Percentiles rank a stretch among this genome's conserved stretches.
These are phyloP conservation scores for Trichonephila inaurata DNA, from an alignment of 1,140 invertebrate genomes.

Conservation along the genomic window DNA sequence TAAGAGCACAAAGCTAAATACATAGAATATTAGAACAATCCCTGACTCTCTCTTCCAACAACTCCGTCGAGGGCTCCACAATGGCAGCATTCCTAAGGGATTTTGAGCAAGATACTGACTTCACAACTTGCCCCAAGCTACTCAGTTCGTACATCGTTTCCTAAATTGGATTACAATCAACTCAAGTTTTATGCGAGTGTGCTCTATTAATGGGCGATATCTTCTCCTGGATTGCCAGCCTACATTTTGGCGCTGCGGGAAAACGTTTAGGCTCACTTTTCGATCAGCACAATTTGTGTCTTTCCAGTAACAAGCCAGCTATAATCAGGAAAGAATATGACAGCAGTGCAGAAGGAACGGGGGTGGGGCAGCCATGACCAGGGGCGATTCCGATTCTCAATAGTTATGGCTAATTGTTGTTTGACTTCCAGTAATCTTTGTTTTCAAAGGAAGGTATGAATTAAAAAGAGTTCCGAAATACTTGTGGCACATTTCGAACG, in stretches of 20 bases:
- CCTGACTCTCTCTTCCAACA: slow-evolving; percentile 48
- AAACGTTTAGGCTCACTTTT: slow-evolving; percentile 74
- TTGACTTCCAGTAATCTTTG: slow-evolving; percentile 70
- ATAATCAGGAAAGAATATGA: slow-evolving; percentile 72
- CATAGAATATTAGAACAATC: slow-evolving; percentile 58
- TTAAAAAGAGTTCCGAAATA: slow-evolving; percentile 37
- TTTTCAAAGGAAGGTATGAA: slow-evolving; percentile 23
- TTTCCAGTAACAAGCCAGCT: slow-evolving; percentile 58
- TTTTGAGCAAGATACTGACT: slow-evolving; percentile 62
- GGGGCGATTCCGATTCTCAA: slow-evolving; percentile 59
- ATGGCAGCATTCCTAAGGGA: slow-evolving; percentile 53
- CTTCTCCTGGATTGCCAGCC: slow-evolving; percentile 26
- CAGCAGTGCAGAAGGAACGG: slow-evolving; percentile 7
- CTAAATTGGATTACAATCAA: slow-evolving; percentile 76
- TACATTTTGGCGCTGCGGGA: slow-evolving; percentile 64
- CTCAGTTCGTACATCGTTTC: slow-evolving; percentile 60
- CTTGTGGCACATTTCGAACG: slow-evolving; percentile 1
- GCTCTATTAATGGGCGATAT: slow-evolving; percentile 75
- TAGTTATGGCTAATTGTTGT: slow-evolving; percentile 72
- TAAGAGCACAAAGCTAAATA: slow-evolving; percentile 47
- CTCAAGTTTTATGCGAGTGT: slow-evolving; percentile 75
- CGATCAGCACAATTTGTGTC: slow-evolving; percentile 73
- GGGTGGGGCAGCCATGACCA: background rate
- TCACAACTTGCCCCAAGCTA: slow-evolving; percentile 61
- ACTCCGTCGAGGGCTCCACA: slow-evolving; percentile 46